phyloP scores from a whole-genome alignment of 2,797 vertebrate species.

The Cossypha polioptera region DNA sequence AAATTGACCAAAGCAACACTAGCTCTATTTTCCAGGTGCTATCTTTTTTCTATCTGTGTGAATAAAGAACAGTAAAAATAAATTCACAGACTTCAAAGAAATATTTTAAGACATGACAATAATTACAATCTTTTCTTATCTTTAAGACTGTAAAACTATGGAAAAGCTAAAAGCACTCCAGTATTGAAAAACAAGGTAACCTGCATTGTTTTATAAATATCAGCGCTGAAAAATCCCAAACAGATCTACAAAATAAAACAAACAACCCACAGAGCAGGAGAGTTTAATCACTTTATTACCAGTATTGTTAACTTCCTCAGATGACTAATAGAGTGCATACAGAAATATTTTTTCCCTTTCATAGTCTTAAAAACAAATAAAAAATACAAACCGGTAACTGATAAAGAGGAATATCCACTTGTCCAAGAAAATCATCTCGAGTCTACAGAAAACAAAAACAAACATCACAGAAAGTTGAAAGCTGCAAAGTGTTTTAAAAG shows the following conservation, averaged over 20 bases:
- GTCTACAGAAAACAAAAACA: conserved; percentile 79
- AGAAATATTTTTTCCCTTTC: background rate
- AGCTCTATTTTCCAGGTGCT: background rate
- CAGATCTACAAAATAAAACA: background rate
- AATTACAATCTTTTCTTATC: background rate
- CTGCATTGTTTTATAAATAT: background rate
- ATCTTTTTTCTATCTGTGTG: background rate
- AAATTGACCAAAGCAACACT: background rate
- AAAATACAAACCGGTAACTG: conserved; percentile 86
- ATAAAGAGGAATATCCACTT: conserved; percentile 95
- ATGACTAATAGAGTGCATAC: background rate
- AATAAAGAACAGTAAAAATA: background rate
- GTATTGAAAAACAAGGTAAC: background rate
- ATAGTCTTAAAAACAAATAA: background rate
- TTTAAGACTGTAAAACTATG: background rate
- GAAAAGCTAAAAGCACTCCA: background rate
- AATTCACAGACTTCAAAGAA: background rate
- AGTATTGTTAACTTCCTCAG: background rate
- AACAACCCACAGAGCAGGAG: background rate
- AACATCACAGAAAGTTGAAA: background rate
- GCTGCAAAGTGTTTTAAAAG: background rate
- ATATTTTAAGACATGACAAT: background rate
- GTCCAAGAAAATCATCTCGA: conserved; percentile 97
- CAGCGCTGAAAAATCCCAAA: background rate
- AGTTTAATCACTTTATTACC: background rate